Evolutionary conservation across 2,888 invertebrate species (phyloP).

Genomic region (Amblyjoppa proteus): DNA sequence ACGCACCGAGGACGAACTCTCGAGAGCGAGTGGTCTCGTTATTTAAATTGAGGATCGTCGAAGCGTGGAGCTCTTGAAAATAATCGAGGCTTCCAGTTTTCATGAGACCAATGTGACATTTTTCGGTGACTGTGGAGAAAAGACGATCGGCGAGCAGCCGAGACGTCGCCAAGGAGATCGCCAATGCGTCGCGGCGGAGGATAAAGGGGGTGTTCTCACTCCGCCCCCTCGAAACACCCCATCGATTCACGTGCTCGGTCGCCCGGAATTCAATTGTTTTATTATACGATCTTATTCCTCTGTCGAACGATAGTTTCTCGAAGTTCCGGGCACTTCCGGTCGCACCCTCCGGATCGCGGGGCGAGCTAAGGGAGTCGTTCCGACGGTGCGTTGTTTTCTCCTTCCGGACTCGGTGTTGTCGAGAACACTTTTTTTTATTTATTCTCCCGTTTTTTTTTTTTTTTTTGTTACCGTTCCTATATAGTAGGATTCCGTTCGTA

Average conservation of each 20-base stretch:
- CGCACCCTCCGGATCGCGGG: not conserved
- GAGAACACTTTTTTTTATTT: slow-evolving; percentile 27
- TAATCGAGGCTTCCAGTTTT: slow-evolving; percentile 67
- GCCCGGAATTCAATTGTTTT: slow-evolving; percentile 80
- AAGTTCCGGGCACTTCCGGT: slow-evolving; percentile 60
- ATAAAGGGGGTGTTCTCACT: slow-evolving; percentile 59
- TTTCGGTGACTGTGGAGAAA: slow-evolving; percentile 63
- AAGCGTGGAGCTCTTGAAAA: slow-evolving; percentile 27
- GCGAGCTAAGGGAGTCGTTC: slow-evolving; percentile 24
- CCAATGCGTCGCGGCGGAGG: slow-evolving; percentile 52
- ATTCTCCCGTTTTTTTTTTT: slow-evolving; percentile 1
- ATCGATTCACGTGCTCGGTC: slow-evolving; percentile 75
- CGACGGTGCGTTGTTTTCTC: slow-evolving; percentile 65
- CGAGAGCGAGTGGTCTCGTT: too few relatives aligned
- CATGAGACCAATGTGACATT: slow-evolving; percentile 48
- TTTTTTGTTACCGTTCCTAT: slow-evolving; percentile 50
- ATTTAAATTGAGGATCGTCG: slow-evolving; percentile 27
- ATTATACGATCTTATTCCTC: slow-evolving; percentile 78
- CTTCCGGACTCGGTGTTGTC: slow-evolving; percentile 66
- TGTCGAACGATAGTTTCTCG: slow-evolving; percentile 49
- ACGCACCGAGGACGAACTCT: not conserved
- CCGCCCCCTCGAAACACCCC: slow-evolving; percentile 63
- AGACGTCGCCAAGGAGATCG: slow-evolving; percentile 62
- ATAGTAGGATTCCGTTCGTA: slow-evolving; percentile 19
- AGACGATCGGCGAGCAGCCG: slow-evolving; percentile 65